These are phyloP conservation scores for Melipona bicolor DNA, from an alignment of 2,888 invertebrate genomes.

Conservation along the genomic window DNA sequence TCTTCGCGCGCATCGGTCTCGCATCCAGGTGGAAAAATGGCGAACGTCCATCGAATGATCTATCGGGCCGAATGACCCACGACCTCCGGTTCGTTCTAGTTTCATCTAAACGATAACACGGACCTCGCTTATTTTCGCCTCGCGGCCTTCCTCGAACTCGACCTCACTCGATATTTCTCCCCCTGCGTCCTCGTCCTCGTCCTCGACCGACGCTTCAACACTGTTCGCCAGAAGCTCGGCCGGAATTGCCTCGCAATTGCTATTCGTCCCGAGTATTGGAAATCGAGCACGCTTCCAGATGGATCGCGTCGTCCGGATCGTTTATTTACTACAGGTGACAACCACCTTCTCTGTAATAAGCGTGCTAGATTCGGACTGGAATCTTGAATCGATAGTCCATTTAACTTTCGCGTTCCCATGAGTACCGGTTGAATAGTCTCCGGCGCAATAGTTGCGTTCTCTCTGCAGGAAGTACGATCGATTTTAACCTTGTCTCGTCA, in stretches of 20 bases:
- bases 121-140: slow-evolving; percentile 11
- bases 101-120: slow-evolving; percentile 11
- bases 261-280: background rate
- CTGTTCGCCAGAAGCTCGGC: no score
- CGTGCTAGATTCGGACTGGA: background rate
- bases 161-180: background rate
- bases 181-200: no score
- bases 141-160: background rate
- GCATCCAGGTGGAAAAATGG: slow-evolving; percentile 37
- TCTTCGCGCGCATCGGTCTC: slow-evolving; percentile 38
- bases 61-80: slow-evolving; percentile 22
- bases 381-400: background rate
- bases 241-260: no score
- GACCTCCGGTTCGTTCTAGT: slow-evolving; percentile 14
- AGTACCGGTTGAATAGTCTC: background rate
- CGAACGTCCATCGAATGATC: slow-evolving; percentile 30
- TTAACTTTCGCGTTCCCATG: background rate
- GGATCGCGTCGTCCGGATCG: background rate
- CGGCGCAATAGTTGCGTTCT: background rate
- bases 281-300: background rate
- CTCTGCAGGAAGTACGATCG: background rate
- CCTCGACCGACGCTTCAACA: no score
- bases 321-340: background rate
- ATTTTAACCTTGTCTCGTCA: background rate
- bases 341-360: background rate